Base-by-base conservation (phyloP, 2,113 vertebrate genomes). In the Brienomyrus brachyistius region DNA sequence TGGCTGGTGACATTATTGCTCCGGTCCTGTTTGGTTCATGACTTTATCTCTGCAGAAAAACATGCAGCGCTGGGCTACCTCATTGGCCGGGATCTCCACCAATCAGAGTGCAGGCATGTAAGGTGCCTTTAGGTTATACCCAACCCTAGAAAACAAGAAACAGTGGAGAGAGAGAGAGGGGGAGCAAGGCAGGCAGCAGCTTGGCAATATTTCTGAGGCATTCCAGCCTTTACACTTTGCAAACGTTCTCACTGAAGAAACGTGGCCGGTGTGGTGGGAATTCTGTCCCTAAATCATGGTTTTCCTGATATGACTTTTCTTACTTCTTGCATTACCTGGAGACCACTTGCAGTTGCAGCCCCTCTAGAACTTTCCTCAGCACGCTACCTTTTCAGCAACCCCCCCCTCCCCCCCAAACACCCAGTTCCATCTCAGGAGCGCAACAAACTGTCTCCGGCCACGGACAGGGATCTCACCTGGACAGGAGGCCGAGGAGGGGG, bases 121-220 rank as follows among this genome's bases (percentile, higher is more conserved):
- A 96, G 96, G 95, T 96, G 95, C 96, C 96, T 96, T 95, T 96
- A 95, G 96, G 94, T 96, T 96, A 95, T 95, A 95, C 94, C 94
- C 95, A 91, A 83, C 88, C 90, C 90, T 80, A 89, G 89, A 91
- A 91, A 88, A 89, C 85, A 77, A 90, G 62, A 70, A 90, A 90
- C 54, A 92, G 62, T 88, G 56, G 90, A 92, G 88, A 90, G 90
- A 89, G 89, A 90, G 84, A 92, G 90, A 40, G 87, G 89, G 56
- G 27, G 90, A 88, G 90, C 91, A 91, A 59, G 90, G 87, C 92
- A 92, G 90, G 89, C 43, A 89, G 51, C 54, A 89, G 89, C 50
- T 17, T 83, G 77, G 74, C 89, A 84, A 80, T 83, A 66, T 89
- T 35, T 56, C 88, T 83, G 70, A 85, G 80, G n/a, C 51, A 48